Evolutionary conservation across 1,140 invertebrate genomes (phyloP).

Genomic region (Eriocheir sinensis): DNA sequence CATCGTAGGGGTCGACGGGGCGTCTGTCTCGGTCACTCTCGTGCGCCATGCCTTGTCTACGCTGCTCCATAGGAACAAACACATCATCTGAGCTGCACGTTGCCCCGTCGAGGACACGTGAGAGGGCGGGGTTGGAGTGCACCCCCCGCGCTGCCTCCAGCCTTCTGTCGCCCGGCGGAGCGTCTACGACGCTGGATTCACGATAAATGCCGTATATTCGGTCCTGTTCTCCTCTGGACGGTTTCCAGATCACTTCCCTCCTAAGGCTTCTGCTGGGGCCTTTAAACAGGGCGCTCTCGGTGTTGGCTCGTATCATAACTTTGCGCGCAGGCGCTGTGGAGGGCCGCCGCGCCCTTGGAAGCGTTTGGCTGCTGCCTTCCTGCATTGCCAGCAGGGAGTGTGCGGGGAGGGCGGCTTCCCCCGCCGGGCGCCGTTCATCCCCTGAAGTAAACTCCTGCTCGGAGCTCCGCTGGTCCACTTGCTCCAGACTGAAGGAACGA

Average conservation of each 20-base stretch:
- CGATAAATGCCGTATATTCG: conserved; percentile 51
- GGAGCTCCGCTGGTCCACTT: conserved; percentile 56
- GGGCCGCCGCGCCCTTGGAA: conserved; percentile 65
- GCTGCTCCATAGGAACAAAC: conserved; percentile 69
- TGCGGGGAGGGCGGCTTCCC: not conserved
- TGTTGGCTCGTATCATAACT: conserved; percentile 68
- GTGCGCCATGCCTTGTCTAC: conserved; percentile 23
- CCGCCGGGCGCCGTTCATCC: not conserved
- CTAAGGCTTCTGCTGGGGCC: conserved; percentile 43
- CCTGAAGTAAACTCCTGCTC: conserved; percentile 41
- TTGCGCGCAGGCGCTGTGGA: conserved; percentile 41
- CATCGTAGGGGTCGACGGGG: conserved; percentile 1
- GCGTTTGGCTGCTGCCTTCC: conserved; percentile 66
- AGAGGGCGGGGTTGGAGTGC: conserved; percentile 33
- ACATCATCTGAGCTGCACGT: conserved; percentile 67
- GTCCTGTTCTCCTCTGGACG: conserved; percentile 66
- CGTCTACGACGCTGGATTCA: conserved; percentile 53
- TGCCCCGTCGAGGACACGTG: conserved; percentile 45
- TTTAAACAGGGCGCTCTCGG: conserved; percentile 64
- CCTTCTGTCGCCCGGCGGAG: conserved; percentile 42
- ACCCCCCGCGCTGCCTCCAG: conserved; percentile 52
- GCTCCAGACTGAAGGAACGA: conserved; percentile 73
- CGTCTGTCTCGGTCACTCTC: conserved; percentile 1
- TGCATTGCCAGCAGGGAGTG: conserved; percentile 44
- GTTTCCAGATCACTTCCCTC: conserved; percentile 55